Evolutionary conservation across 1,140 invertebrate species (phyloP).

Genomic region (Papilio machaon): DNA sequence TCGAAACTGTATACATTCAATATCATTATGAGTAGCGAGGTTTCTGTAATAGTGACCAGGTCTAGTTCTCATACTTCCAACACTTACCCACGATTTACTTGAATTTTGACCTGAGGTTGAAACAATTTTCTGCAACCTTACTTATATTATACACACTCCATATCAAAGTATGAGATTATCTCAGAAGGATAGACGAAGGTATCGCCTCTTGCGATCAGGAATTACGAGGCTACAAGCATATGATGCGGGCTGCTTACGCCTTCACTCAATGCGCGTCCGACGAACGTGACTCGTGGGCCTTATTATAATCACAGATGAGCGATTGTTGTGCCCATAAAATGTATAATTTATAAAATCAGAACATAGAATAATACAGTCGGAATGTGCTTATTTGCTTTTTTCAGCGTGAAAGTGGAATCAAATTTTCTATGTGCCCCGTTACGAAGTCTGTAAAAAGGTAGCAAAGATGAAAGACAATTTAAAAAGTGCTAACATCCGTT

Average conservation of each 20-base stretch:
- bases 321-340: conserved; percentile 77
- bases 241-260: conserved; percentile 47
- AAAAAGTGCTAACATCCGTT: not conserved
- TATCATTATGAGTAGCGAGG: not conserved
- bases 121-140: conserved; percentile 11
- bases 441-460: not conserved
- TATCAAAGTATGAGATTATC: conserved; percentile 14
- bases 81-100: not conserved
- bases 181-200: not conserved
- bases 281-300: conserved; percentile 72
- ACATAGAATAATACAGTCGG: conserved; percentile 50
- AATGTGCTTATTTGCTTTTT: conserved; percentile 37
- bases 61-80: not conserved
- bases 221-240: conserved; percentile 15
- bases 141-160: not conserved
- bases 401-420: conserved; percentile 18
- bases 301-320: conserved; percentile 80
- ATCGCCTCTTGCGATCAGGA: conserved; percentile 19
- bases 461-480: not conserved
- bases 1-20: not conserved
- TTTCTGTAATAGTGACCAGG: not conserved
- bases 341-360: conserved; percentile 78
- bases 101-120: conserved; percentile 2
- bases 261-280: conserved; percentile 57
- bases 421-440: not conserved